These are phyloP conservation scores for Asarcornis scutulata DNA, from an alignment of 2,113 vertebrate genomes.

Conservation along the genomic window DNA sequence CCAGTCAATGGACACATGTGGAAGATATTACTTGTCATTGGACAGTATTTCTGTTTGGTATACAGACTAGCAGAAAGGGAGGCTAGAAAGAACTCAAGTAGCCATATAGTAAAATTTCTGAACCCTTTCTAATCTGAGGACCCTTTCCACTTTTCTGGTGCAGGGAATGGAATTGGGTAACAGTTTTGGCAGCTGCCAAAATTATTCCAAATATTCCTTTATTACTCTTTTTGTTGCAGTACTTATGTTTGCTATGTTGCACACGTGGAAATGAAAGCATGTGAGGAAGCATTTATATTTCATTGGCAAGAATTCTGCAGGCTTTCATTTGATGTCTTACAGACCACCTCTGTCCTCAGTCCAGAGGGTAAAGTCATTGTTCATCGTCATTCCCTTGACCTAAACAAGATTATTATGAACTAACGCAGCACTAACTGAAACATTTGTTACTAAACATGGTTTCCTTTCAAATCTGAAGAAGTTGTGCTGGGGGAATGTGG, in stretches of 20 bases:
- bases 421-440: neutral
- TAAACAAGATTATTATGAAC: neutral
- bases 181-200: neutral
- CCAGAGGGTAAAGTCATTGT: neutral
- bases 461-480: neutral
- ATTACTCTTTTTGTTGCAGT: neutral
- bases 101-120: neutral
- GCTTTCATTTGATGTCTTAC: neutral
- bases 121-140: neutral
- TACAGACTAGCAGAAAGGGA: neutral
- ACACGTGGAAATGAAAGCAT: neutral
- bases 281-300: neutral
- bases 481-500: neutral
- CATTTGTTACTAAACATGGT: neutral
- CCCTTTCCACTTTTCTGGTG: fast-evolving
- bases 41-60: neutral
- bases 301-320: neutral
- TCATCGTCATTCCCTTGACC: neutral
- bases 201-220: neutral
- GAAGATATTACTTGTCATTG: neutral
- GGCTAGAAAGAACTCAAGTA: neutral
- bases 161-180: neutral
- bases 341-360: neutral
- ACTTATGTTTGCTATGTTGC: neutral
- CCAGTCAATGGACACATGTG: neutral